These are phyloP conservation scores for Glossophaga mutica DNA, from an alignment of 2,797 vertebrate genomes.

Conservation along the genomic window DNA sequence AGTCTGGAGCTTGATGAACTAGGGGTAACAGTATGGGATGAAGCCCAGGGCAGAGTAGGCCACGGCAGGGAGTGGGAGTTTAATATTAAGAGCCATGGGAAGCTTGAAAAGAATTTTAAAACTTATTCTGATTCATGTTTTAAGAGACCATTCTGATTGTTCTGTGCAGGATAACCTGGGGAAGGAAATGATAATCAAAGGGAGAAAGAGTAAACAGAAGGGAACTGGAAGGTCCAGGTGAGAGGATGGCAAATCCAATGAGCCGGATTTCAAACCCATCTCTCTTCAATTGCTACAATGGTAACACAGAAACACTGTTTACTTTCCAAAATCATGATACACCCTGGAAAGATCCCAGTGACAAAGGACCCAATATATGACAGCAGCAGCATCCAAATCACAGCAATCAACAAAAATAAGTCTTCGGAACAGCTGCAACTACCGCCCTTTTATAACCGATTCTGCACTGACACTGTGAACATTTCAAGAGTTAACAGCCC, in stretches of 20 bases:
- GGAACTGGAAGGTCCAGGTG: background rate
- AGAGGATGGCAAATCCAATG: background rate
- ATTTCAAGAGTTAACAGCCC: background rate
- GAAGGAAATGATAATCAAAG: background rate
- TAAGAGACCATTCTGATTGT: background rate
- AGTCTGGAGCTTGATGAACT: background rate
- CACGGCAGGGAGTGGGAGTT: background rate
- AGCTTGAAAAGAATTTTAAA: background rate
- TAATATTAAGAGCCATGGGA: background rate
- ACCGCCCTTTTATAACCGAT: background rate
- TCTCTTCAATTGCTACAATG: background rate
- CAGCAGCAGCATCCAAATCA: background rate
- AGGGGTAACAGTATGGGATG: background rate
- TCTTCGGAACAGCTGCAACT: background rate
- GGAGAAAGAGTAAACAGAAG: background rate
- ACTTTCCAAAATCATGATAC: background rate
- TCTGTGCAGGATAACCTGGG: background rate
- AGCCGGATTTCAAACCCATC: background rate
- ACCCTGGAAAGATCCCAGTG: background rate
- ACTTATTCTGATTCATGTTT: background rate
- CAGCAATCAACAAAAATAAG: background rate
- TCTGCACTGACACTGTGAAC: background rate
- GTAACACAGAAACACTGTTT: background rate
- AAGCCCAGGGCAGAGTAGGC: background rate
- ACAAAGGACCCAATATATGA: background rate